Percentiles rank a stretch among this genome's conserved stretches.
phyloP scores from a whole-genome alignment of 2,888 invertebrate species.

The Platycheirus rosarum region DNA sequence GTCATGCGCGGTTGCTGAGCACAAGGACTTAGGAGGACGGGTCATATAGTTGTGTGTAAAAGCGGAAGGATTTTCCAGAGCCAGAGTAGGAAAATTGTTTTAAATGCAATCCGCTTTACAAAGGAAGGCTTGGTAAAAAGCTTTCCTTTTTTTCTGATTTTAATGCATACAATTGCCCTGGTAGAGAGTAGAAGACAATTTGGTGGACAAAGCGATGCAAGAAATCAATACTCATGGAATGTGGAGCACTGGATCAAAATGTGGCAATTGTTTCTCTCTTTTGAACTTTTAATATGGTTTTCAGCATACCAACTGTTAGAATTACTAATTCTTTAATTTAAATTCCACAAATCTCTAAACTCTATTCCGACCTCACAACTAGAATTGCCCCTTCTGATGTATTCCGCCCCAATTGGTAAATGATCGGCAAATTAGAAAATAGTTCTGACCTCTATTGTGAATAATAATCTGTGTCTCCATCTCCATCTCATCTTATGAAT shows the following conservation, averaged over 20 bases:
- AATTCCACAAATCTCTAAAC: background rate
- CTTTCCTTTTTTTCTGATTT: slow-evolving; percentile 12
- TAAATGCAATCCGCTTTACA: slow-evolving; percentile 22
- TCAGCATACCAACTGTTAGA: too few species aligned
- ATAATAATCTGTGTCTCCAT: slow-evolving; percentile 59
- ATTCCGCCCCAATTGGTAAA: slow-evolving; percentile 1
- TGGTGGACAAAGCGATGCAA: slow-evolving; percentile 11
- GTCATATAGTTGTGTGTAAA: slow-evolving; percentile 10
- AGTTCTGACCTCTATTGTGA: slow-evolving; percentile 66
- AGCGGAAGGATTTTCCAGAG: slow-evolving; percentile 21
- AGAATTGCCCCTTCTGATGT: slow-evolving; percentile 1
- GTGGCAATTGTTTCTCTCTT: slow-evolving; percentile 10
- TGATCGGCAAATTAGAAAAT: slow-evolving; percentile 69
- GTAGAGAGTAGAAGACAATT: slow-evolving; percentile 5
- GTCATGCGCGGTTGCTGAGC: slow-evolving; percentile 58
- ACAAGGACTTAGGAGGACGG: slow-evolving; percentile 11
- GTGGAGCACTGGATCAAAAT: slow-evolving; percentile 38
- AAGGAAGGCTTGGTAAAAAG: slow-evolving; percentile 13
- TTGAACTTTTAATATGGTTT: background rate
- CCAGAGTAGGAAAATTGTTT: slow-evolving; percentile 5
- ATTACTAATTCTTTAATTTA: background rate
- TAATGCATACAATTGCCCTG: slow-evolving; percentile 7
- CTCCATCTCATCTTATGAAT: slow-evolving; percentile 23
- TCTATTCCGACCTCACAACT: slow-evolving; percentile 7
- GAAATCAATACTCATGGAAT: slow-evolving; percentile 33